These are phyloP conservation scores for Athrips mouffetella DNA, from an alignment of 2,888 invertebrate genomes.

Conservation along the genomic window DNA sequence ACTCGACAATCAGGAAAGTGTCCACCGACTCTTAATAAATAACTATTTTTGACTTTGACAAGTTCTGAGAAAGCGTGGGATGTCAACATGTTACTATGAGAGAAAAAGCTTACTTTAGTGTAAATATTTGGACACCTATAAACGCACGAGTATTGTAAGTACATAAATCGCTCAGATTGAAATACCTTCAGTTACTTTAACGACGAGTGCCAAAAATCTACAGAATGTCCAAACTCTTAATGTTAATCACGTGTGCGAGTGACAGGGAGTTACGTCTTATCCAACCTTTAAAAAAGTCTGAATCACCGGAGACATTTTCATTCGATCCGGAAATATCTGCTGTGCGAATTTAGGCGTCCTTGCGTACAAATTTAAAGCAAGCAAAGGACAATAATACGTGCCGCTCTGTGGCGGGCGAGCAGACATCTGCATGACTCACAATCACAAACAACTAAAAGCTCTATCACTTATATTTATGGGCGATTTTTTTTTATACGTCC, in stretches of 20 bases:
- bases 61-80: conserved; percentile 29
- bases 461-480: conserved; percentile 14
- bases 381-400: conserved; percentile 63
- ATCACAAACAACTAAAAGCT: conserved; percentile 34
- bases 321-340: conserved; percentile 69
- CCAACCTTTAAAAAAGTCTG: conserved; percentile 57
- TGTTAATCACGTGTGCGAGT: conserved; percentile 52
- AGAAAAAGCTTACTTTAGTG: too few species aligned
- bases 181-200: conserved; percentile 38
- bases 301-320: conserved; percentile 68
- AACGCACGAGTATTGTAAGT: neutral
- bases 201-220: conserved; percentile 52
- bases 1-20: conserved; percentile 45
- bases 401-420: conserved; percentile 39
- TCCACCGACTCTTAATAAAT: conserved; percentile 37
- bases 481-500: conserved; percentile 16
- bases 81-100: too few species aligned
- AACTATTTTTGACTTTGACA: conserved; percentile 43
- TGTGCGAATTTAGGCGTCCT: conserved; percentile 69
- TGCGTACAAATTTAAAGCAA: conserved; percentile 61
- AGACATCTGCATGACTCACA: conserved; percentile 45
- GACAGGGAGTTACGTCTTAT: conserved; percentile 63
- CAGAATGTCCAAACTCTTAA: conserved; percentile 57
- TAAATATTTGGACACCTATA: conserved; percentile 22
- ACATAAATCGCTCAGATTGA: conserved; percentile 36